Conservation (phyloP, 2,888 invertebrate genomes). For the Orthonevra nobilis region DNA sequence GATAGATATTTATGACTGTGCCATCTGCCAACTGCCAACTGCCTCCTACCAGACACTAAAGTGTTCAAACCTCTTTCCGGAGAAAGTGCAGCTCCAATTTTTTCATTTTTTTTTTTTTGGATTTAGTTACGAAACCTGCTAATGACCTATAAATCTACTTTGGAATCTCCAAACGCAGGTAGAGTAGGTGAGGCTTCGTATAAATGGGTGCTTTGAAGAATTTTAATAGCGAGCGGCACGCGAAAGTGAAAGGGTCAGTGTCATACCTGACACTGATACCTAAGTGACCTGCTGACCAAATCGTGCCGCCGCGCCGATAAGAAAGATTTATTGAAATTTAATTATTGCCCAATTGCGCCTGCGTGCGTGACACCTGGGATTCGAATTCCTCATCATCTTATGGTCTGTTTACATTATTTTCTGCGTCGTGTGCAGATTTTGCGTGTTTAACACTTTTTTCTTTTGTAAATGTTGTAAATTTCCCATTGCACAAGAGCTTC, state of each 20-base stretch:
- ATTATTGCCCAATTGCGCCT: constrained; percentile 44
- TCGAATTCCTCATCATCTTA: constrained; percentile 21
- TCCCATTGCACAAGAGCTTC: constrained; percentile 19
- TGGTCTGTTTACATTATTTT: constrained; percentile 14
- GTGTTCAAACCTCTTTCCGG: constrained; percentile 23
- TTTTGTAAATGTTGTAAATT: constrained; percentile 16
- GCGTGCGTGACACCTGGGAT: constrained; percentile 15
- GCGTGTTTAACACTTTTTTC: constrained; percentile 11
- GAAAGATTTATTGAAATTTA: constrained; percentile 57
- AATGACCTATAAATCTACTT: constrained; percentile 58
- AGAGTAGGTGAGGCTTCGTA: constrained; percentile 28
- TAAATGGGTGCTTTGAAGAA: too few relatives aligned
- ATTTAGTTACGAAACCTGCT: constrained; percentile 50
- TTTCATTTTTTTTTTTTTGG: too few relatives aligned
- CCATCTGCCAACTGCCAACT: not conserved
- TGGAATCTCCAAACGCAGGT: not conserved
- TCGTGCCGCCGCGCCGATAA: constrained; percentile 13
- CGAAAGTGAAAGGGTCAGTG: constrained; percentile 40
- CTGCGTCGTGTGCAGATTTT: not conserved
- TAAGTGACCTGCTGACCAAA: constrained; percentile 14
- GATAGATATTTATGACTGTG: constrained; percentile 26
- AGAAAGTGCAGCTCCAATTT: constrained; percentile 58
- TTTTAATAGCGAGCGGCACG: constrained; percentile 3
- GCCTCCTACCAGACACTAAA: not conserved
- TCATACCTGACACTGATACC: too few relatives aligned